Evolutionary conservation across 2,888 invertebrate species (phyloP), one percentile per base, ranked within the genome.

Genomic region (Meganola albula): DNA sequence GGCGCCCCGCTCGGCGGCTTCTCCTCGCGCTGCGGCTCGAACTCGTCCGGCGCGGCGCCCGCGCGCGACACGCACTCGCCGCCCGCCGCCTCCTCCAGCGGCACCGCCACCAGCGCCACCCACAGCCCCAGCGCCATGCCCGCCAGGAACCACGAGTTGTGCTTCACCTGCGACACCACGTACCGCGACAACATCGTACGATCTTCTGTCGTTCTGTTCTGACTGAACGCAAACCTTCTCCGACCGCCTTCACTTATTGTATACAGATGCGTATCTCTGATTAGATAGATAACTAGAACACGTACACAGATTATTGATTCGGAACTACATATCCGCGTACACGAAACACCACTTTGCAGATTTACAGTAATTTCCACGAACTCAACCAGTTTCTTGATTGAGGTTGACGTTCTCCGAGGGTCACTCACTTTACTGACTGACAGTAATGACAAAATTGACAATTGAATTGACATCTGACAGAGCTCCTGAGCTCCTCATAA

Each of bases 71-170:
- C 31, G 30, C 53, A 43, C 26, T 49, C 50, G 11, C 40, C 60
- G 4, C 40, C 49, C 16, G 52, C 51, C 48, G 54, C 74, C 11
- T 85, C 75, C 10, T 87, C 85, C 24, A 87, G 54, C 1, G 88
- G 87, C 24, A 87, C 74, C 18, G 84, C 63, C 13, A 84, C 76
- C 37, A 90, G 63, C 34, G 89, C 87, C 42, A 89, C 52, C 71
- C 87, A 86, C 14, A 90, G 64, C 4, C 90, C 90, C 31, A 89
- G 54, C 43, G 75, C 83, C 37, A 89, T 50, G 10, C 90, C 90
- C 44, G 87, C 68, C 37, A 90, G 64, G 58, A 90, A 86, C 64
- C 87, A 89, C 14, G 87, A 87, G 57, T 90, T 89, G 53, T 86
- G 87, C 52, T 87, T 87, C 52, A 84, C 72, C 61, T 86, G 86